Conservation (phyloP, 2,888 invertebrate species). For the Asteroscopus sphinx region DNA sequence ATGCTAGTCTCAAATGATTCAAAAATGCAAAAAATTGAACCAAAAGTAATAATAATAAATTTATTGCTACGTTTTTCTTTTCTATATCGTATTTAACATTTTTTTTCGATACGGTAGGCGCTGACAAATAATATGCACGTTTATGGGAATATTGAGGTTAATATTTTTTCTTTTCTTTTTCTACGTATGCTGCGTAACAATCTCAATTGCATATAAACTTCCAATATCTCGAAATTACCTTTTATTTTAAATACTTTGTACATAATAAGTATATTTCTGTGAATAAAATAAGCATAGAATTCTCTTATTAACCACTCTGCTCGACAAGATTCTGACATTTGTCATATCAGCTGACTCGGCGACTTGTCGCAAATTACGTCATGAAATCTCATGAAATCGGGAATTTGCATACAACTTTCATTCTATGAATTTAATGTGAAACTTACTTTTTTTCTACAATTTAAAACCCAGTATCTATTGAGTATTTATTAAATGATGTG, state of each 20-base stretch:
- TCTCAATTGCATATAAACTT: slow-evolving; percentile 29
- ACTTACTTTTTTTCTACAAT: no score
- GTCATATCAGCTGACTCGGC: no score
- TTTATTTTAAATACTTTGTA: slow-evolving; percentile 19
- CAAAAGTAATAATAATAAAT: slow-evolving; percentile 17
- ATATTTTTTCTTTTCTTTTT: slow-evolving; percentile 28
- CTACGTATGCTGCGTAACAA: slow-evolving; percentile 35
- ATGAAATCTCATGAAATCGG: no score
- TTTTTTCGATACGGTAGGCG: slow-evolving; percentile 25
- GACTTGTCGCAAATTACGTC: no score
- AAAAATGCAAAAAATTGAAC: slow-evolving; percentile 33
- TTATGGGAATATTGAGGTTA: slow-evolving; percentile 46
- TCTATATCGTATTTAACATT: slow-evolving; percentile 44
- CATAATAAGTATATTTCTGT: slow-evolving; percentile 27
- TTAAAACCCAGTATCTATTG: no score
- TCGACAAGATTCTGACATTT: no score
- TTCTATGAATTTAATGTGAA: no score
- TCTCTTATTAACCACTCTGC: no score
- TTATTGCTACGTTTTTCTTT: slow-evolving; percentile 27
- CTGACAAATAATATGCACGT: slow-evolving; percentile 49
- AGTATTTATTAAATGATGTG: no score
- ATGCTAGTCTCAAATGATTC: slow-evolving; percentile 84
- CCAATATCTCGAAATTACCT: slow-evolving; percentile 15
- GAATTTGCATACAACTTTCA: no score
- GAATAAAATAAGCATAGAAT: slow-evolving; percentile 33